phyloP scores from a whole-genome alignment of 1,140 invertebrate genomes.

The Zaprionus africanus region DNA sequence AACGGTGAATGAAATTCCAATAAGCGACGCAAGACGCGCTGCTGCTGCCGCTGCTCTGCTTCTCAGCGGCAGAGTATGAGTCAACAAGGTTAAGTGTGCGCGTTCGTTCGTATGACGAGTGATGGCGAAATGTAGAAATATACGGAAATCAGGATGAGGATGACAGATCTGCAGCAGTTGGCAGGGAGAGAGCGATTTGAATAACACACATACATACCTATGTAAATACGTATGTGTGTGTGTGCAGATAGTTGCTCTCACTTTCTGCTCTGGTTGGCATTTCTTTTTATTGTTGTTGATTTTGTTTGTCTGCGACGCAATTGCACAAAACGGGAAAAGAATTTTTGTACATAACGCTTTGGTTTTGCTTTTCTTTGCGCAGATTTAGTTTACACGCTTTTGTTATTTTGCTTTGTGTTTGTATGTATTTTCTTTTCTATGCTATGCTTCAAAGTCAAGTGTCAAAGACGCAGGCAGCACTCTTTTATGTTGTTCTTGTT shows the following conservation, averaged over 20 bases:
- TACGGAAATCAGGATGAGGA: conserved; percentile 49
- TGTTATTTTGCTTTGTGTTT: conserved; percentile 12
- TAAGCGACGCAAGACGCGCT: conserved; percentile 39
- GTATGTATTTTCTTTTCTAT: conserved; percentile 19
- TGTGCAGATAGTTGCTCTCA: conserved; percentile 26
- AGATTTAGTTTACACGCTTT: conserved; percentile 48
- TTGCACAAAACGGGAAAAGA: conserved; percentile 56
- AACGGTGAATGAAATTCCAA: conserved; percentile 63
- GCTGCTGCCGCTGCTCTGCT: conserved; percentile 17
- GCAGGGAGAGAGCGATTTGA: not conserved
- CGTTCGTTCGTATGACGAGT: conserved; percentile 31
- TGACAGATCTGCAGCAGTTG: conserved; percentile 4
- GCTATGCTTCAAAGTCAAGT: conserved; percentile 75
- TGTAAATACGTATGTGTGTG: not conserved
- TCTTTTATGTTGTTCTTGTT: conserved; percentile 43
- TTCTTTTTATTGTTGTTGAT: conserved; percentile 56
- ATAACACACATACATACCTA: not conserved
- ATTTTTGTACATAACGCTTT: conserved; percentile 63
- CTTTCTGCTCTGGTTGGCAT: conserved; percentile 50
- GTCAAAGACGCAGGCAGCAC: conserved; percentile 64
- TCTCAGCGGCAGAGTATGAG: conserved; percentile 49
- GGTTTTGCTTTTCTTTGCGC: conserved; percentile 44
- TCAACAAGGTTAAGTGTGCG: conserved; percentile 65
- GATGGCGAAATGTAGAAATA: conserved; percentile 24
- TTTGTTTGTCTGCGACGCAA: conserved; percentile 72